Conservation (phyloP, 1,140 invertebrate species). For the Penaeus japonicus region DNA sequence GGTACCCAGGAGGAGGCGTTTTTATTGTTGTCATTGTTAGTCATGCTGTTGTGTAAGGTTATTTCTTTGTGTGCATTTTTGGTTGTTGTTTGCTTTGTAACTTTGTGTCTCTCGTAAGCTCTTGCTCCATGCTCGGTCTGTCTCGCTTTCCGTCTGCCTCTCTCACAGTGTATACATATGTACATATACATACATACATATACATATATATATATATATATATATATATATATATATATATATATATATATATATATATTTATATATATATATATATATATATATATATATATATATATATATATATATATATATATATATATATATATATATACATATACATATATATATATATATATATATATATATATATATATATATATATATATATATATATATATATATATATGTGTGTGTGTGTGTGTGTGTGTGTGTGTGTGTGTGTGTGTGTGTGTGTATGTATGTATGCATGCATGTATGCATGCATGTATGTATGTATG, state of each 20-base stretch:
- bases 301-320: conserved; percentile 1
- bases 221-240: background rate
- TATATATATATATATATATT: background rate
- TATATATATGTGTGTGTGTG: background rate
- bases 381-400: conserved; percentile 10
- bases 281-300: background rate
- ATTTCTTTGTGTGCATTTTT: no score
- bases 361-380: conserved; percentile 4
- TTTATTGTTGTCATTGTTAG: no score
- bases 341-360: conserved; percentile 9
- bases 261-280: background rate
- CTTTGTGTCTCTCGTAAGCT: background rate
- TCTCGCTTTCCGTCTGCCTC: background rate
- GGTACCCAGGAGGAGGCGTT: no score
- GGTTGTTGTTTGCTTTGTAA: no score
- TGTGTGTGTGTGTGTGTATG: background rate
- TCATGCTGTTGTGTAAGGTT: no score
- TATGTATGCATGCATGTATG: background rate
- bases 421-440: no score
- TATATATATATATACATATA: conserved; percentile 12
- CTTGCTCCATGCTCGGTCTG: background rate
- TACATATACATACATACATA: background rate
- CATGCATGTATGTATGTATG: background rate
- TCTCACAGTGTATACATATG: background rate
- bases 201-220: background rate